phyloP scores from a whole-genome alignment of 2,888 invertebrate species.

The Gymnocheta viridis region DNA sequence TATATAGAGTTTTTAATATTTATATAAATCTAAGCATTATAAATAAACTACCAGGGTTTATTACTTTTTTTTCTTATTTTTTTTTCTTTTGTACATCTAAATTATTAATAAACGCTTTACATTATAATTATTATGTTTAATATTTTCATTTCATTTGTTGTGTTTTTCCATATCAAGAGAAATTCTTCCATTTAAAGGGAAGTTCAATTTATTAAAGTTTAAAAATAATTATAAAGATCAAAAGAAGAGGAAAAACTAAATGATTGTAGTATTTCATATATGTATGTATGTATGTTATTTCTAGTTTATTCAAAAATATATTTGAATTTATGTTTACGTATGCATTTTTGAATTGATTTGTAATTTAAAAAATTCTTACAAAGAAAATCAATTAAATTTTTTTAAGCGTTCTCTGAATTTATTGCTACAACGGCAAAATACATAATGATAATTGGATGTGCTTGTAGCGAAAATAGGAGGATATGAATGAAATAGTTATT shows the following conservation, averaged over 20 bases:
- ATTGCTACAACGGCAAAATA: conserved; percentile 25
- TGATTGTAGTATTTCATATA: not conserved
- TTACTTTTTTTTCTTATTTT: conserved; percentile 55
- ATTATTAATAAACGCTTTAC: conserved; percentile 72
- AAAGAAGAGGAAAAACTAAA: not conserved
- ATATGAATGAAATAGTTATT: conserved; percentile 4
- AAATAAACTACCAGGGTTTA: conserved; percentile 67
- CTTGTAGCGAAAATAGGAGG: not conserved
- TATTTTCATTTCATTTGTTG: conserved; percentile 73
- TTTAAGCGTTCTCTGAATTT: conserved; percentile 3
- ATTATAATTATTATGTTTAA: conserved; percentile 46
- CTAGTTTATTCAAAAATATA: conserved; percentile 40
- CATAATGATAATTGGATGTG: conserved; percentile 2
- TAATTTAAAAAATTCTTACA: conserved; percentile 13
- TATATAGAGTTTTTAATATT: conserved; percentile 69
- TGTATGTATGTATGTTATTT: conserved; percentile 20
- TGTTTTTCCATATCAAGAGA: conserved; percentile 50
- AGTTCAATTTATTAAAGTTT: conserved; percentile 29
- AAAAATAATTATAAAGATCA: conserved; percentile 26
- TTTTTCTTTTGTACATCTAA: conserved; percentile 69
- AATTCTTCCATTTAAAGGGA: conserved; percentile 42
- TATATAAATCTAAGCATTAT: conserved; percentile 69
- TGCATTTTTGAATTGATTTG: conserved; percentile 4
- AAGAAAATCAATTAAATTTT: not conserved
- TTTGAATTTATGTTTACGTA: conserved; percentile 1